Evolutionary conservation across 2,113 vertebrate genomes (phyloP).

Genomic region (Toxotes chatareus): DNA sequence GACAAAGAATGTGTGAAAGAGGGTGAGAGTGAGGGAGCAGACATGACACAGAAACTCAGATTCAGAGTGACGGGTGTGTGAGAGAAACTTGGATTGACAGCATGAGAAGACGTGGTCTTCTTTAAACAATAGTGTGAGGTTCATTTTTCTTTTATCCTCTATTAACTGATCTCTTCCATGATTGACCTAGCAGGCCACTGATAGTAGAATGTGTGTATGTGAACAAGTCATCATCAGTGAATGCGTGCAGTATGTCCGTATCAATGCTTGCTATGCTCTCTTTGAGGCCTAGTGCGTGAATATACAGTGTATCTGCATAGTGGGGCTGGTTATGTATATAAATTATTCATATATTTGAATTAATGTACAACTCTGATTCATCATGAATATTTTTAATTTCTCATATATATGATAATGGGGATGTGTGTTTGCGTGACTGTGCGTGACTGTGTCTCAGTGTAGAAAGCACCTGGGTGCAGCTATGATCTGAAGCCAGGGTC

Average conservation of each 20-base stretch:
- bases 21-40: conserved; percentile 10
- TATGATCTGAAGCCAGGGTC: conserved; percentile 29
- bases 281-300: not conserved
- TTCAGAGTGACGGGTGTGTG: not conserved
- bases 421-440: conserved; percentile 47
- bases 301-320: conserved; percentile 24
- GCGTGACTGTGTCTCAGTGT: conserved; percentile 24
- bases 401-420: conserved; percentile 79
- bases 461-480: conserved; percentile 17
- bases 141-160: conserved; percentile 55
- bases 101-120: conserved; percentile 5
- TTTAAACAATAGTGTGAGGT: conserved; percentile 46
- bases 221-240: conserved; percentile 12
- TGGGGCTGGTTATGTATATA: conserved; percentile 36
- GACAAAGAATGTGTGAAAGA: conserved; percentile 51
- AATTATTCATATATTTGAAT: conserved; percentile 69
- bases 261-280: conserved; percentile 15
- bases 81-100: conserved; percentile 34
- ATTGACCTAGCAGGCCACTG: conserved; percentile 32
- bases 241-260: not conserved
- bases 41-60: conserved; percentile 21
- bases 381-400: conserved; percentile 70
- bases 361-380: conserved; percentile 66
- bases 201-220: conserved; percentile 11
- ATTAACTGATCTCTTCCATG: conserved; percentile 45